Conservation (phyloP, 1,140 invertebrate genomes). For the Gerris buenoi region DNA sequence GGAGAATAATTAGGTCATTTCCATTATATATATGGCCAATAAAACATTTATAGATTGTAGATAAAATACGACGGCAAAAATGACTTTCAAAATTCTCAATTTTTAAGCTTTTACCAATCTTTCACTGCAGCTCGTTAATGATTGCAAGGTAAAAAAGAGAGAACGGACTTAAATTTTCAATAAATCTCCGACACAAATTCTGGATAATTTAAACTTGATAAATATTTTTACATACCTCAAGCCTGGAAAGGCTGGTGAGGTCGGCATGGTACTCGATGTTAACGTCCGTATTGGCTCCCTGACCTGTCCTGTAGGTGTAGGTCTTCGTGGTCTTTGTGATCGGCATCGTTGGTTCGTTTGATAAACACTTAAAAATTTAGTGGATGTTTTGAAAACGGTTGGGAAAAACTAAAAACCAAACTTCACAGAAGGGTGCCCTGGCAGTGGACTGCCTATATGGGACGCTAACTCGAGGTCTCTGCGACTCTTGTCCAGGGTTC, state of each 20-base stretch:
- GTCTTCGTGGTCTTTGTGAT: constrained; percentile 54
- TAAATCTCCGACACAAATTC: too few species aligned
- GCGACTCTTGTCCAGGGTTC: not conserved
- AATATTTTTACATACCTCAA: constrained; percentile 86
- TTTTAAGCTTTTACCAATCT: too few species aligned
- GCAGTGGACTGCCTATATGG: not conserved
- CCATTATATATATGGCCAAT: too few species aligned
- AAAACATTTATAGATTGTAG: too few species aligned
- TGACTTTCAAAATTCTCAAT: too few species aligned
- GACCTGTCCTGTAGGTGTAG: constrained; percentile 69
- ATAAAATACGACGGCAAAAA: too few species aligned
- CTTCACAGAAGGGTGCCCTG: not conserved
- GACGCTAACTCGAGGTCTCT: not conserved
- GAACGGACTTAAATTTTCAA: too few species aligned
- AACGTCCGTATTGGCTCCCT: constrained; percentile 63
- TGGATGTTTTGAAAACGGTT: too few species aligned
- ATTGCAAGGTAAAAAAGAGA: not conserved
- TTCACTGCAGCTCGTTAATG: not conserved
- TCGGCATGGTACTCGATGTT: constrained; percentile 87
- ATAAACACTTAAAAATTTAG: too few species aligned
- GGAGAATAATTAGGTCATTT: too few species aligned
- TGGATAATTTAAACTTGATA: too few species aligned
- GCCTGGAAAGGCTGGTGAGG: constrained; percentile 74
- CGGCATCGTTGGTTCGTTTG: constrained; percentile 15
- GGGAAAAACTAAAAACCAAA: not conserved